Evolutionary conservation across 2,113 vertebrate species (phyloP).

Genomic region (Dendropsophus ebraccatus): DNA sequence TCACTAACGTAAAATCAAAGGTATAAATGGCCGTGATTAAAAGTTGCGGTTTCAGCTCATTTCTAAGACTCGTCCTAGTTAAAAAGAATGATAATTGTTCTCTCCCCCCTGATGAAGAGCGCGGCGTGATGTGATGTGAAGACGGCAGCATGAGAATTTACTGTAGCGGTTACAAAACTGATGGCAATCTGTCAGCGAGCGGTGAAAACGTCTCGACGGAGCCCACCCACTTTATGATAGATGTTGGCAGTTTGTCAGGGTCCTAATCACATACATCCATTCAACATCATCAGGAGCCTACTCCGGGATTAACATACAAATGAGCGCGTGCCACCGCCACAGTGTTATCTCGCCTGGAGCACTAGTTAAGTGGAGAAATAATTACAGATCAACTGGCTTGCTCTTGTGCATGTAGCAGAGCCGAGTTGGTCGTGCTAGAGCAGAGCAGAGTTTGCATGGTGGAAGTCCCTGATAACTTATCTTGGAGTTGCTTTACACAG

Average conservation of each 20-base stretch:
- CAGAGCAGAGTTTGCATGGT: neutral
- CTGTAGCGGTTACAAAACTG: conserved; percentile 10
- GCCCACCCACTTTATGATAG: conserved; percentile 19
- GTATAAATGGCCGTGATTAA: conserved; percentile 25
- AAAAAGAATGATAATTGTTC: neutral
- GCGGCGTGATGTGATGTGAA: neutral
- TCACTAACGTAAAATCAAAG: neutral
- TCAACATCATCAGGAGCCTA: conserved; percentile 24
- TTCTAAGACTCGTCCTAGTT: neutral
- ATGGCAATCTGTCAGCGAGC: conserved; percentile 27
- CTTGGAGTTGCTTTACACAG: neutral
- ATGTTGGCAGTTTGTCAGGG: conserved; percentile 27
- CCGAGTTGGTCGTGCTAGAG: neutral
- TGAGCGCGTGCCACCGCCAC: neutral
- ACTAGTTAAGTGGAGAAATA: conserved; percentile 31
- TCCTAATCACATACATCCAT: conserved; percentile 31
- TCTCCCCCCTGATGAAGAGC: neutral
- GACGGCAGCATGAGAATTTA: conserved; percentile 8
- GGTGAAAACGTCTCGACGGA: neutral
- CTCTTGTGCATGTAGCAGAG: neutral
- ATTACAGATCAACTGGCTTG: neutral
- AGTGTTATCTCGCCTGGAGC: neutral
- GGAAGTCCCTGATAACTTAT: neutral
- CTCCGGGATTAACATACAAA: conserved; percentile 41
- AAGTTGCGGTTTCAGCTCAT: conserved; percentile 21